phyloP scores from a whole-genome alignment of 1,140 invertebrate genomes.

The Sycophila sp. region DNA sequence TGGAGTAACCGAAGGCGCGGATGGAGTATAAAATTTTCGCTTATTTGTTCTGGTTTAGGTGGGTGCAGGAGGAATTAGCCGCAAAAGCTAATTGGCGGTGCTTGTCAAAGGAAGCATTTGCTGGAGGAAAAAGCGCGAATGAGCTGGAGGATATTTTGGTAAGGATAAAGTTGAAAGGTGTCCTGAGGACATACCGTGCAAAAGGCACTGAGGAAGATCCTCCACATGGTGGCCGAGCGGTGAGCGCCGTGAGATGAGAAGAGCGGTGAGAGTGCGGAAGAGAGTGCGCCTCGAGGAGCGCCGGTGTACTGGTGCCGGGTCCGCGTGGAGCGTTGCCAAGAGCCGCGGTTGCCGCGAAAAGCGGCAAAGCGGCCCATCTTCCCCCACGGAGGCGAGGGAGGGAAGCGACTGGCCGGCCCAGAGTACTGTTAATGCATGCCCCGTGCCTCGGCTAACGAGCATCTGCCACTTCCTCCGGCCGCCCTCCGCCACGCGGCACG shows the following conservation, averaged over 20 bases:
- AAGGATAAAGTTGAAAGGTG: too few species aligned
- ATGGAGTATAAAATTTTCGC: too few species aligned
- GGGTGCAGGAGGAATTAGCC: too few species aligned
- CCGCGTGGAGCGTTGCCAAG: not conserved
- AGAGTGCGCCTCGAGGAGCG: conserved; percentile 48
- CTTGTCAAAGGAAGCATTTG: not conserved
- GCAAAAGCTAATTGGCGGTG: not conserved
- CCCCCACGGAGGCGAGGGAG: not conserved
- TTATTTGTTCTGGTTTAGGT: too few species aligned
- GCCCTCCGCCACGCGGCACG: too few species aligned
- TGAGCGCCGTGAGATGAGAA: not conserved
- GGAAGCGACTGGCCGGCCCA: conserved; percentile 17
- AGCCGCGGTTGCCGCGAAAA: not conserved
- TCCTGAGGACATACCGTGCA: too few species aligned
- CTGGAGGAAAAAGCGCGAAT: too few species aligned
- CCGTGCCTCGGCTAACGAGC: conserved; percentile 62
- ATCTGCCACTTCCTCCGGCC: too few species aligned
- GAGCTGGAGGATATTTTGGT: too few species aligned
- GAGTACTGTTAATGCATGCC: conserved; percentile 67
- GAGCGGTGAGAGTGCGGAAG: not conserved
- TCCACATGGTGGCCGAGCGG: conserved; percentile 54
- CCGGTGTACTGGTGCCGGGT: conserved; percentile 53
- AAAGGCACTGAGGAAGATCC: conserved; percentile 57
- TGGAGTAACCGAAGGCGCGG: too few species aligned
- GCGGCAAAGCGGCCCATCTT: not conserved